Evolutionary conservation across 2,113 vertebrate species (phyloP).

Genomic region (Bambusicola thoracicus): DNA sequence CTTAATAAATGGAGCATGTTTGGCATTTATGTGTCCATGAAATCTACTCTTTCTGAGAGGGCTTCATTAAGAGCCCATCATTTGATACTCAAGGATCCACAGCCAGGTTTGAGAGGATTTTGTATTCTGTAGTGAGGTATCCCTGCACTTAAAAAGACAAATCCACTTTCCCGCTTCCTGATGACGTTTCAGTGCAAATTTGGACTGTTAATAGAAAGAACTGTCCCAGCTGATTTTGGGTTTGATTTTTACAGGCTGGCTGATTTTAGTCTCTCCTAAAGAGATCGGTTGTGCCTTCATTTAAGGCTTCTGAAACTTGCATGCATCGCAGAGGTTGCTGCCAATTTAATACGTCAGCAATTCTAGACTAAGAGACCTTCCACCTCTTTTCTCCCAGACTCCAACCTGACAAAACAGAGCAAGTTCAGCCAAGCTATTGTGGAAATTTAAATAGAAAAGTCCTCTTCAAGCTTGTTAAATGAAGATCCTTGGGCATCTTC

Average conservation of each 20-base stretch:
- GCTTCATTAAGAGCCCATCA: background rate
- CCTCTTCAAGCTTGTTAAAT: background rate
- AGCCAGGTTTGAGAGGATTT: background rate
- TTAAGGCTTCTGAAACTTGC: background rate
- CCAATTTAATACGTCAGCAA: background rate
- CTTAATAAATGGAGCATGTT: background rate
- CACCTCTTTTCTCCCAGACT: background rate
- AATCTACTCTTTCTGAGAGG: background rate
- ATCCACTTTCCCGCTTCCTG: background rate
- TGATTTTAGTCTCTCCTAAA: background rate
- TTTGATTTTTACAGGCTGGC: background rate
- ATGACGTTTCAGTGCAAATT: background rate
- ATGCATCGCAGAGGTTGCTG: background rate
- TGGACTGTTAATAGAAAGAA: background rate
- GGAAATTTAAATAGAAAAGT: background rate
- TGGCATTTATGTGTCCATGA: rapidly evolving
- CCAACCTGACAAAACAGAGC: background rate
- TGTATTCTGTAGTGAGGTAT: background rate
- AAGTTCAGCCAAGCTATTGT: background rate
- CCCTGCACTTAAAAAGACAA: background rate
- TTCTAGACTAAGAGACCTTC: background rate
- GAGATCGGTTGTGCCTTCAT: background rate
- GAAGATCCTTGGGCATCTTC: background rate
- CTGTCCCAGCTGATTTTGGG: background rate
- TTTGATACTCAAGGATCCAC: background rate